Conservation (phyloP, 2,113 vertebrate species). For the Dicentrarchus labrax region DNA sequence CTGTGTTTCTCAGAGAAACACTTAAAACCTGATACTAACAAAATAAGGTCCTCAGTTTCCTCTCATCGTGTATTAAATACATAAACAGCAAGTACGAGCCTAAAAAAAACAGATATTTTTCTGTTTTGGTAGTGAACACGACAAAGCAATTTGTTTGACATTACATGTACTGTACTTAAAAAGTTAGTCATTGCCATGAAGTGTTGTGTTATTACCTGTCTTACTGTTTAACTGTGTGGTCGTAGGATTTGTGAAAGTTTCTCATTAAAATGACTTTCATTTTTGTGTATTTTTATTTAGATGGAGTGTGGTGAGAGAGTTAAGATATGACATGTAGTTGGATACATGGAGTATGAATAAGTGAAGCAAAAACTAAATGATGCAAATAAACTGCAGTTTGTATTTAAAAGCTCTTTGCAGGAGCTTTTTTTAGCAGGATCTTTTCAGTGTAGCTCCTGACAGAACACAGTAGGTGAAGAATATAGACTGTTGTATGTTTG, state of each 20-base stretch:
- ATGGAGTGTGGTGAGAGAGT: slow-evolving; percentile 16
- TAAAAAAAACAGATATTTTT: slow-evolving; percentile 7
- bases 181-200: slow-evolving; percentile 56
- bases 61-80: slow-evolving; percentile 53
- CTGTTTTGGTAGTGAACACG: slow-evolving; percentile 54
- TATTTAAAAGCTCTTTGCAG: slow-evolving; percentile 9
- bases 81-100: slow-evolving; percentile 64
- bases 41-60: slow-evolving; percentile 56
- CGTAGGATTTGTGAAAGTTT: slow-evolving; percentile 17
- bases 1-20: slow-evolving; percentile 55
- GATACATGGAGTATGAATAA: slow-evolving; percentile 31
- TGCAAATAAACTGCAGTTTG: slow-evolving; percentile 2
- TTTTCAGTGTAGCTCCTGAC: slow-evolving; percentile 29
- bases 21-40: slow-evolving; percentile 38
- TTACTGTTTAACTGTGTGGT: slow-evolving; percentile 34
- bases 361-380: slow-evolving; percentile 43
- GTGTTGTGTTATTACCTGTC: slow-evolving; percentile 46
- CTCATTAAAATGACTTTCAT: slow-evolving; percentile 6
- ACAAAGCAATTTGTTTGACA: slow-evolving; percentile 47
- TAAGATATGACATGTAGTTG: background rate
- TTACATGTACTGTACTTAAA: slow-evolving; percentile 72
- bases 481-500: slow-evolving; percentile 39
- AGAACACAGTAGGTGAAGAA: slow-evolving; percentile 39
- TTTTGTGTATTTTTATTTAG: slow-evolving; percentile 31
- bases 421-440: slow-evolving; percentile 25